These are phyloP conservation scores for Leptinotarsa undecemlineata DNA, from an alignment of 1,140 invertebrate species.

Conservation along the genomic window DNA sequence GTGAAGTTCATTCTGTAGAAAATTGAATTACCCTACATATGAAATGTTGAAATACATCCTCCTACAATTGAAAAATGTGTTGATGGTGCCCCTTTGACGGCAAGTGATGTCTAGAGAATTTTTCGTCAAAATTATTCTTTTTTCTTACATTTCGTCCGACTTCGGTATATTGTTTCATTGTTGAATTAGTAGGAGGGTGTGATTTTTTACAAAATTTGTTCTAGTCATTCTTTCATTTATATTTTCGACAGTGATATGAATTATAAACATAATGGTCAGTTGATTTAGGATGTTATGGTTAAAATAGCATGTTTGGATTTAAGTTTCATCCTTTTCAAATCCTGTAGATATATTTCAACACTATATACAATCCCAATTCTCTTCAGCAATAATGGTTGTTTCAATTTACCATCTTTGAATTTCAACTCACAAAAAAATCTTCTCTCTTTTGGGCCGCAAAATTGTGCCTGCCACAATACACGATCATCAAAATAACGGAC, in stretches of 20 bases:
- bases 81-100: too few species aligned
- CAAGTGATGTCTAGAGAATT: too few species aligned
- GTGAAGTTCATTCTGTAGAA: too few species aligned
- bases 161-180: too few species aligned
- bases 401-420: slow-evolving; percentile 42
- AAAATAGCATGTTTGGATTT: slow-evolving; percentile 48
- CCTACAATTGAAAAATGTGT: too few species aligned
- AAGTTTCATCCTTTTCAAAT: slow-evolving; percentile 42
- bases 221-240: too few species aligned
- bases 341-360: slow-evolving; percentile 30
- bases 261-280: not conserved
- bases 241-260: not conserved
- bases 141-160: too few species aligned
- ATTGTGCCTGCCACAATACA: slow-evolving; percentile 42
- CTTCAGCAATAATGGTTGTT: slow-evolving; percentile 39
- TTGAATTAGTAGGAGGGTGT: too few species aligned
- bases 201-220: too few species aligned
- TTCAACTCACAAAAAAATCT: slow-evolving; percentile 46
- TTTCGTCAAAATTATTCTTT: too few species aligned
- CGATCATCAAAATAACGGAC: slow-evolving; percentile 27
- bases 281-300: slow-evolving; percentile 34
- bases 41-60: too few species aligned
- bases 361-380: slow-evolving; percentile 38
- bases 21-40: too few species aligned
- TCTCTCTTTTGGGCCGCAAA: slow-evolving; percentile 43